Evolutionary conservation across 2,113 vertebrate genomes (phyloP).

Genomic region (Eurypyga helias): DNA sequence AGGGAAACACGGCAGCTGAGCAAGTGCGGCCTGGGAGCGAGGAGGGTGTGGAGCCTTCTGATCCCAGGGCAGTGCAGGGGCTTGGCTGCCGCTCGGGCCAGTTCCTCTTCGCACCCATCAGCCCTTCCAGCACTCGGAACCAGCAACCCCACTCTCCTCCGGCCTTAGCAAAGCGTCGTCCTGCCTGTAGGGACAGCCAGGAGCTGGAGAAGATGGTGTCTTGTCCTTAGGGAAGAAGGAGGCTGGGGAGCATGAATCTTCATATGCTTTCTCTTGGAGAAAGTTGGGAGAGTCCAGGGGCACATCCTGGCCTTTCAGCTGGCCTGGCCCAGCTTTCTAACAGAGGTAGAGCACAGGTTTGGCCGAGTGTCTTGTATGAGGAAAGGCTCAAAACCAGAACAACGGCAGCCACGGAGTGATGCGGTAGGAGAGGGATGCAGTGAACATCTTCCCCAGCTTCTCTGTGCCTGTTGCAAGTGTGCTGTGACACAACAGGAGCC

Average conservation of each 20-base stretch:
- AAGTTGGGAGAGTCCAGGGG: neutral
- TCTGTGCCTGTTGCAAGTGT: neutral
- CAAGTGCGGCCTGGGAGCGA: accelerated
- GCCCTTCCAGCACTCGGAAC: neutral
- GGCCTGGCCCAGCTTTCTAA: neutral
- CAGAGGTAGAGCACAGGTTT: neutral
- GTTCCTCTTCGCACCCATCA: neutral
- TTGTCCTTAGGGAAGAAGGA: neutral
- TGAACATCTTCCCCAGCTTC: neutral
- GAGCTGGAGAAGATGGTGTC: neutral
- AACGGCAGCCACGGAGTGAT: neutral
- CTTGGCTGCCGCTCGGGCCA: neutral
- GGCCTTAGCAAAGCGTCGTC: accelerated
- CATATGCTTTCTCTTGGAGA: neutral
- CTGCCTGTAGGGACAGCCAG: neutral
- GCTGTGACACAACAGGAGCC: neutral
- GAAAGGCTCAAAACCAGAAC: neutral
- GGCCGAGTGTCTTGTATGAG: neutral
- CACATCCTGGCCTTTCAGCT: neutral
- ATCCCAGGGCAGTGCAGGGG: accelerated
- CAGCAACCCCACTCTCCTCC: neutral
- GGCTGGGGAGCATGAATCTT: neutral
- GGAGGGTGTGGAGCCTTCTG: neutral
- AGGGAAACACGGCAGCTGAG: neutral
- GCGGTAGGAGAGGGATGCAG: neutral